Evolutionary conservation across 2,113 vertebrate genomes (phyloP), one percentile per base, ranked within the genome.

Genomic region (Nothoprocta pentlandii): DNA sequence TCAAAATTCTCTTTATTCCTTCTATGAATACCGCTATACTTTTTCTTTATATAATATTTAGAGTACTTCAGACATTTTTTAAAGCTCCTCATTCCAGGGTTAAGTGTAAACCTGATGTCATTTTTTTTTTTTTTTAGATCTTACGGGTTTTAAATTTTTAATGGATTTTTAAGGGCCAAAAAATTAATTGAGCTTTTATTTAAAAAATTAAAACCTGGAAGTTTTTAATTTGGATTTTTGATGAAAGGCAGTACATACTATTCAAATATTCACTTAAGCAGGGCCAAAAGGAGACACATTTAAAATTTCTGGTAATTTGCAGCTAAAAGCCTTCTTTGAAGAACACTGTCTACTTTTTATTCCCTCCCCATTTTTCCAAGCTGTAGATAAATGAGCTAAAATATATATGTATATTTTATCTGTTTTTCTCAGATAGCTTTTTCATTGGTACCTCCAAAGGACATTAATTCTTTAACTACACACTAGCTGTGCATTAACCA

Each of bases 381-480:
- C 9, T 79, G 53, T 56, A 78, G 80, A 94, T 82, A 93, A 94
- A 80, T 19, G 2, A 62, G 62, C 23, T 93, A 56, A 91, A 89
- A 42, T 71, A 68, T 84, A 49, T 49, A 49, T 49, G 49, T 49
- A 49, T 49, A 22, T 79, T 95, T 83, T 47, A 89, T 53, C 7
- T 63, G 80, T 92, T 94, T 81, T 23, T 54, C 56, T 86, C 49
- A 82, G 59, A 90, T 92, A 88, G 30, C 26, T 68, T 13, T 83
- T 92, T 83, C 28, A 81, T 85, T 94, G 92, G 75, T 49, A 92
- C 54, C 59, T 93, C 88, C 76, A 85, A 94, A 94, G 51, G 46
- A 42, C 66, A 16, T 32, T 36, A 69, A 42, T 87, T 91, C 73
- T 54, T 2, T 67, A 89, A 68, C 47, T 86, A 77, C 34, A 42